These are phyloP conservation scores for Agrotis exclamationis DNA, from an alignment of 2,888 invertebrate genomes.

Conservation along the genomic window DNA sequence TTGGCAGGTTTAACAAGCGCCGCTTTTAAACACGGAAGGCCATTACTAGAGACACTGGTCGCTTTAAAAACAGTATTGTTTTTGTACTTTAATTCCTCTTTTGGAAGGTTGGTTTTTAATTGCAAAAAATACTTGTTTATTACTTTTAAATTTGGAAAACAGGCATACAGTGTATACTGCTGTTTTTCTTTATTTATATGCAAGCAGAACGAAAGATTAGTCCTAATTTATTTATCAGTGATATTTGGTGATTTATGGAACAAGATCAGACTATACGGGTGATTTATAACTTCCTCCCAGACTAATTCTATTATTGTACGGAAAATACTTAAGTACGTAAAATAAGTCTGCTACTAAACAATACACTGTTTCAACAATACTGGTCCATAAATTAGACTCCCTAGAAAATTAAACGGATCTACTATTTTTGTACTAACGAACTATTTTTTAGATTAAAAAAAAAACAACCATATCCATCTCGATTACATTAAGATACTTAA, in stretches of 20 bases:
- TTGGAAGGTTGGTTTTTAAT: constrained; percentile 5
- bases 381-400: background rate
- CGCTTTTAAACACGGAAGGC: constrained; percentile 49
- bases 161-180: no score
- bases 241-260: constrained; percentile 48
- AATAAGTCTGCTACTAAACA: constrained; percentile 3
- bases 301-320: constrained; percentile 21
- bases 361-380: background rate
- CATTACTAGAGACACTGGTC: constrained; percentile 20
- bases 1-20: constrained; percentile 57
- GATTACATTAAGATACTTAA: background rate
- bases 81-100: constrained; percentile 22
- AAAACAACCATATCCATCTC: background rate
- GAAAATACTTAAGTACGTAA: background rate
- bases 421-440: no score
- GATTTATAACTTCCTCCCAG: constrained; percentile 49
- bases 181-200: constrained; percentile 1
- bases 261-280: constrained; percentile 41
- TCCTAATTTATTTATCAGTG: constrained; percentile 47
- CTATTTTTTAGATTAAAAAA: no score
- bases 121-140: background rate
- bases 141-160: background rate
- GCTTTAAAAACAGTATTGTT: constrained; percentile 28
- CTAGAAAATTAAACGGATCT: no score
- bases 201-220: constrained; percentile 20